Base-by-base conservation (phyloP, 2,888 invertebrate genomes). In the Agriopis leucophaearia region DNA sequence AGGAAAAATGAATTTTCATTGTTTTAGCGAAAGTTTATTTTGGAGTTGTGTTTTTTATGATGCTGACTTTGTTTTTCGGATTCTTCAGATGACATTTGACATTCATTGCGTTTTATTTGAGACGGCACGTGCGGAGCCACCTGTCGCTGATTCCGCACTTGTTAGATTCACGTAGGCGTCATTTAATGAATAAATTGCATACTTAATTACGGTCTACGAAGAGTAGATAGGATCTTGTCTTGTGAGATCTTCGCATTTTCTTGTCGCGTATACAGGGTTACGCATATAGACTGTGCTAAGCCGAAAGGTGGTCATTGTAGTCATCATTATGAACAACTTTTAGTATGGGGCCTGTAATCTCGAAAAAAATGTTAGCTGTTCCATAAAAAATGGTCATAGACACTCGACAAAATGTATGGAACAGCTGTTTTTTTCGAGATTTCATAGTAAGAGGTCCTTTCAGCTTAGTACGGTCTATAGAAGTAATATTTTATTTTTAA, bases 101-200 rank as follows among this genome's bases (percentile, higher is more conserved):
- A 91, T 93, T 93, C 91, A 94, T 94, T 91, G 91, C 91, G 88
- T 92, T 93, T 89, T 90, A 90, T 92, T 89, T 81, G 86, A 87
- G 81, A 75, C 80, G 87, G 89, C 93, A 93, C 94, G 94, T 92
- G 93, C 89, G 84, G 59, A 82, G 88, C 91, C 94, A 94, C 94
- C 94, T 93, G 94, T 92, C 92, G 88, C 77, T 85, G 85, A 89
- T 86, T 86, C 85, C 87, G 88, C 88, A 88, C 89, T 89, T 88
- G 85, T 85, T 82, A 83, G 75, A 59, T 66, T 65, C 57, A 57
- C 60, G 74, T 67, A 57, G 56, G 76, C 77, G 74, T 74, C 75
- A 79, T 78, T 74, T 81, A 80, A 81, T 81, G 78, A 74, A 79
- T 78, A 77, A 77, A 82, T 72, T 72, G 73, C 76, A 80, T 76